A percentile compares a stretch with the other conserved stretches of the same genome.
These are phyloP conservation scores for Lepidostoma basale DNA, from an alignment of 1,140 invertebrate species.

Conservation along the genomic window DNA sequence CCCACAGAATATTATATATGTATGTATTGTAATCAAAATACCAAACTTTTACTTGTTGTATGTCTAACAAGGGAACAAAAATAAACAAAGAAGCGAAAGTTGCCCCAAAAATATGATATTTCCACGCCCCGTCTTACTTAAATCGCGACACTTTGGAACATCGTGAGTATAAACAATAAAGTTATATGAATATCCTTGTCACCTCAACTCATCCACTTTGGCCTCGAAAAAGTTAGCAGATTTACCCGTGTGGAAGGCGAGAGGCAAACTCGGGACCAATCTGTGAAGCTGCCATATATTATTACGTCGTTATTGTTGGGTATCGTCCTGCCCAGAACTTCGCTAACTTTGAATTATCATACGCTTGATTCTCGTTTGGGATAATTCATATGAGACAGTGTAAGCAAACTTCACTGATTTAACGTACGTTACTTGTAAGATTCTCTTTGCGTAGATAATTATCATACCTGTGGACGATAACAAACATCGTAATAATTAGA, in stretches of 20 bases:
- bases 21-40: too few relatives aligned
- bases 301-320: constrained; percentile 18
- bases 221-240: constrained; percentile 8
- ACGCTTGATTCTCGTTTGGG: constrained; percentile 10
- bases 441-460: too few relatives aligned
- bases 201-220: constrained; percentile 7
- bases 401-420: not conserved
- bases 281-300: constrained; percentile 10
- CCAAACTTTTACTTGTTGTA: too few relatives aligned
- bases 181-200: not conserved
- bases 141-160: not conserved
- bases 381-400: not conserved
- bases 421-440: too few relatives aligned
- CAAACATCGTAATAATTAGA: too few relatives aligned
- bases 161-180: not conserved
- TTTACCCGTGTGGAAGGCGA: not conserved
- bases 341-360: constrained; percentile 14
- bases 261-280: not conserved
- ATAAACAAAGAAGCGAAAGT: not conserved
- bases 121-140: not conserved
- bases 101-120: not conserved
- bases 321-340: not conserved
- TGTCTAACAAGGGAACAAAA: too few relatives aligned
- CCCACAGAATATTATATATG: too few relatives aligned
- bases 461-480: too few relatives aligned